Conservation (phyloP, 2,888 invertebrate species). For the Hyppa rectilinea region DNA sequence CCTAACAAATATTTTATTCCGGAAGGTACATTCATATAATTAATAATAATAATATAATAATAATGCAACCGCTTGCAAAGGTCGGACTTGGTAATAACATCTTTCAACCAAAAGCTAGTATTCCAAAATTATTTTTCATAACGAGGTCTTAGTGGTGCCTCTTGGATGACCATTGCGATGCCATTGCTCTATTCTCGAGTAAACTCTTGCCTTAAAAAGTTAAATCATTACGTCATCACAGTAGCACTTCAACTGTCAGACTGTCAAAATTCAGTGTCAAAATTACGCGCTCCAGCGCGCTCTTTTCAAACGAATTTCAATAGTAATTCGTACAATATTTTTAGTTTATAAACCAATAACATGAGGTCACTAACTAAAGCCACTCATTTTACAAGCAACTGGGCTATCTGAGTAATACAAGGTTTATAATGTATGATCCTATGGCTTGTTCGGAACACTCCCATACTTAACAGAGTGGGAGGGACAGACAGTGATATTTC, state of each 20-base stretch:
- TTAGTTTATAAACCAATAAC: background rate
- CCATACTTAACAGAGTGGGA: background rate
- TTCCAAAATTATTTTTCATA: background rate
- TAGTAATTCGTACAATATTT: conserved; percentile 8
- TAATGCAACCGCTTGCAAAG: no score
- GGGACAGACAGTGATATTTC: background rate
- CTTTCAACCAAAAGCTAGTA: background rate
- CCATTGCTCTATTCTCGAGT: background rate
- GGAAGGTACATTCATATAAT: no score
- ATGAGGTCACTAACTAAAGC: background rate
- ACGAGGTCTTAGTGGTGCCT: background rate
- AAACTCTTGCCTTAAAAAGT: background rate
- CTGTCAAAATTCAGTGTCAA: conserved; percentile 17
- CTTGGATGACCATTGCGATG: background rate
- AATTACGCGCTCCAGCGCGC: conserved; percentile 34
- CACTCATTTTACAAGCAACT: background rate
- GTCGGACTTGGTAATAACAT: background rate
- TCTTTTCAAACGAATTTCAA: conserved; percentile 31
- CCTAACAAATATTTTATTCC: no score
- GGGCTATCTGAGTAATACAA: conserved; percentile 1
- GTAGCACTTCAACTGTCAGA: background rate
- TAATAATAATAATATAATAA: no score
- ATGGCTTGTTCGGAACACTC: background rate
- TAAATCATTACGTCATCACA: background rate
- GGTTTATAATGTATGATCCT: conserved; percentile 5